Evolutionary conservation across 2,797 vertebrate species (phyloP), one percentile per base, ranked within the genome.

Genomic region (Tokudaia muenninki): DNA sequence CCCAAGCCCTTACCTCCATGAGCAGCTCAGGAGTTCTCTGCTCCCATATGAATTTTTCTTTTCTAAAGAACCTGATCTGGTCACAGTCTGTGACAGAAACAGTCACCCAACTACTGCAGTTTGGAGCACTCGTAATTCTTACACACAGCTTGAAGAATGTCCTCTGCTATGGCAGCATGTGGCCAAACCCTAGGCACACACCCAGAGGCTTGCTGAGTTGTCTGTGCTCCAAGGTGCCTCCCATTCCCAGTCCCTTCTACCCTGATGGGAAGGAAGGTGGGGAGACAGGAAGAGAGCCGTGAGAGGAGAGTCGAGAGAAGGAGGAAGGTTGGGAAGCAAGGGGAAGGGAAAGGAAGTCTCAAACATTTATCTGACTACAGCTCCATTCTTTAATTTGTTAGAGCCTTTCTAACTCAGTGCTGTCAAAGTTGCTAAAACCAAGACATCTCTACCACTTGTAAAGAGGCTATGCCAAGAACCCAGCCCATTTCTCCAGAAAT

Each of bases 51-150:
- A 59, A 70, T 26, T 81, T 86, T 50, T 67, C 83, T 92, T 63
- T n/a, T 91, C 67, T 93, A 74, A 89, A 79, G 67, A 94, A 74
- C 55, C 44, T 11, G n/a, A 21, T 78, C 57, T 78, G 50, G 92
- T 55, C 78, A 47, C 50, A 26, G 4, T 77, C 72, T 96, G 88
- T 59, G 79, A 84, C 75, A 52, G 1, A 61, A 65, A 65, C 65
- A 31, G 88, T 47, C 89, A 50, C 22, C 34, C 67, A 55, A 26
- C 61, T 41, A 87, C 50, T n/a, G 31, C 21, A 59, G 75, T 67
- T 31, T 63, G 72, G 80, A 78, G 70, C 93, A 44, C 0, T 24
- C 8, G 13, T 14, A 50, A 31, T 26, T 77, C 52, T 78, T 34
- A 75, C 89, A 84, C 34, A 91, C 50, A 44, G 19, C 63, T 34